These are phyloP conservation scores for Gyrodactylus salaris DNA, from an alignment of 1,140 invertebrate genomes.

Conservation along the genomic window DNA sequence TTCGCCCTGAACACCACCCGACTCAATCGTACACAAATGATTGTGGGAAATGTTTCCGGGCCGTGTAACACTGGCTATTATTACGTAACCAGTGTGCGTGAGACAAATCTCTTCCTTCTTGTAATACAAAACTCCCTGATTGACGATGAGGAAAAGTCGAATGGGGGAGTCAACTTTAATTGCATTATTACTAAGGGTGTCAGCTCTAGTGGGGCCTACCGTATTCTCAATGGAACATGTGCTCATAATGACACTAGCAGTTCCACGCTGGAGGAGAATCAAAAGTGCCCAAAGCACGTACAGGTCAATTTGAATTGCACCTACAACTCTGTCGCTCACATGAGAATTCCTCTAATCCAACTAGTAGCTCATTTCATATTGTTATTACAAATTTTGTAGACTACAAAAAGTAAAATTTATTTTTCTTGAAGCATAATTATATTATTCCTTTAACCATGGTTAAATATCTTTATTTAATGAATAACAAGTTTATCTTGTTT, in stretches of 20 bases:
- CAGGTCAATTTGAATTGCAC: constrained; percentile 5
- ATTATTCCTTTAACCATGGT: no score
- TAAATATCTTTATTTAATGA: no score
- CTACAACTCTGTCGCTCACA: not conserved
- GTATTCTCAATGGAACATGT: constrained; percentile 22
- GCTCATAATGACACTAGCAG: constrained; percentile 16
- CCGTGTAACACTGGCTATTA: constrained; percentile 23
- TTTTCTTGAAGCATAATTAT: no score
- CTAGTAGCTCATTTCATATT: no score
- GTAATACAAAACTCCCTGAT: constrained; percentile 18
- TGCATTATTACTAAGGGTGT: constrained; percentile 21
- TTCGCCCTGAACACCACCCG: not conserved
- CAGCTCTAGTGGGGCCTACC: constrained; percentile 20
- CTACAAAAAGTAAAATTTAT: no score
- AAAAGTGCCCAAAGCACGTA: constrained; percentile 14
- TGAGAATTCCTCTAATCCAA: not conserved
- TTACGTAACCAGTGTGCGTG: constrained; percentile 20
- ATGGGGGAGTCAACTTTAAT: constrained; percentile 20
- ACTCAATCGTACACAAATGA: constrained; percentile 17
- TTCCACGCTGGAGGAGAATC: constrained; percentile 14
- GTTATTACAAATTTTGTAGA: no score
- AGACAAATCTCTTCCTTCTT: constrained; percentile 20
- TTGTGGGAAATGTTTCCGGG: constrained; percentile 21
- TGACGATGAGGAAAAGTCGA: constrained; percentile 14
- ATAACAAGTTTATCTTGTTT: no score